Base-by-base conservation (phyloP, 2,888 invertebrate genomes). In the Leptogaster cylindrica region DNA sequence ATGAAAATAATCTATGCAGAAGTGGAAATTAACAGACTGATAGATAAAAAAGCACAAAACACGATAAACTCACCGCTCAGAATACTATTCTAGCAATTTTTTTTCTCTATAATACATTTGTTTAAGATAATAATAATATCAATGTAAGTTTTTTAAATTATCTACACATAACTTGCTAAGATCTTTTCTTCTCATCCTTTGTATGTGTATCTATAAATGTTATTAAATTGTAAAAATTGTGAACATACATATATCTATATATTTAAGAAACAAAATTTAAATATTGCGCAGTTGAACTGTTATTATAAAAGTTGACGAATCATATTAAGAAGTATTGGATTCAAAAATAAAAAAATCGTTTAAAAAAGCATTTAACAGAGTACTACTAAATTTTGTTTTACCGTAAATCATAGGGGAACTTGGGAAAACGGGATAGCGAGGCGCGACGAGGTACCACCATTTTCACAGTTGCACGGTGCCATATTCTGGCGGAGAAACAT, bases 321-420 rank as follows among this genome's bases (percentile, higher is more conserved):
- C 41, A 61, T 44, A 28, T 41, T 61, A 31, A 61, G 28, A 25
- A 61, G 41, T 61, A 61, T 44, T 61, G 61, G 61, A 61, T 61
- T 61, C 44, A 61, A 61, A 61, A 44, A 61, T 44, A 36, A 55
- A 61, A 61, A 61, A 61, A 61, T 61, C 61, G 61, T 61, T 61
- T 61, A 28, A 61, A 61, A 61, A 61, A 61, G 61, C 61, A 61
- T 61, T 18, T 28, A 44, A 61, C n/a, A n/a, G n/a, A n/a, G n/a
- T n/a, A n/a, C n/a, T n/a, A n/a, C n/a, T n/a, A n/a, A n/a, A n/a
- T n/a, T n/a, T n/a, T n/a, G n/a, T n/a, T n/a, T n/a, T n/a, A n/a
- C n/a, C n/a, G n/a, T n/a, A n/a, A n/a, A n/a, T n/a, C n/a, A n/a
- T n/a, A n/a, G n/a, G n/a, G n/a, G n/a, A n/a, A n/a, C n/a, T n/a